Evolutionary conservation across 2,888 invertebrate genomes (phyloP).

Genomic region (Aricia artaxerxes): DNA sequence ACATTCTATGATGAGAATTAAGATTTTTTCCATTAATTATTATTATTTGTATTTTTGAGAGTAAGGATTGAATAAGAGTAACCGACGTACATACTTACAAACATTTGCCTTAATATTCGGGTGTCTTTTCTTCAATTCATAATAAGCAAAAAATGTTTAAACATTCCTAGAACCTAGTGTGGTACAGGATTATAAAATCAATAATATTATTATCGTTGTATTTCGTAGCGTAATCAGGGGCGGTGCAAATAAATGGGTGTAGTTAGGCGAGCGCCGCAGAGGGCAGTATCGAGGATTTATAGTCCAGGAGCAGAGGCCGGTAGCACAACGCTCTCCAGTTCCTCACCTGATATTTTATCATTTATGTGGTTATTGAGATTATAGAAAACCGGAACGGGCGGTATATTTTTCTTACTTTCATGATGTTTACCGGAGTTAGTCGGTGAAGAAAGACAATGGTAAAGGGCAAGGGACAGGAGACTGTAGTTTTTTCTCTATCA

Average conservation of each 20-base stretch:
- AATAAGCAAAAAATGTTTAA: not conserved
- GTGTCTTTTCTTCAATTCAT: too few relatives aligned
- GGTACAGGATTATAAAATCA: constrained; percentile 23
- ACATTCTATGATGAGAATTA: too few relatives aligned
- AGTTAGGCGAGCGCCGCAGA: constrained; percentile 73
- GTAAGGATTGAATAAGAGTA: too few relatives aligned
- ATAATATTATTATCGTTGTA: constrained; percentile 47
- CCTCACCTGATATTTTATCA: constrained; percentile 24
- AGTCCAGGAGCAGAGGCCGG: constrained; percentile 48
- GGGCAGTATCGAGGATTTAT: constrained; percentile 74
- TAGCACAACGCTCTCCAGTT: constrained; percentile 14
- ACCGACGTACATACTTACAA: too few relatives aligned
- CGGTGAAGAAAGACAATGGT: not conserved
- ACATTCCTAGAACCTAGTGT: not conserved
- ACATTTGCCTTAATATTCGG: too few relatives aligned
- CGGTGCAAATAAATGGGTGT: constrained; percentile 71
- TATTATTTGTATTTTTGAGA: too few relatives aligned
- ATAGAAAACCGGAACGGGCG: not conserved
- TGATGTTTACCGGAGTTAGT: not conserved
- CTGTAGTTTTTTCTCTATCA: too few relatives aligned
- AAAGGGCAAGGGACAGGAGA: too few relatives aligned
- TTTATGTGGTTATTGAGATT: not conserved
- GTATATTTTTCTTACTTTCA: too few relatives aligned
- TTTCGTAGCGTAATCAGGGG: constrained; percentile 63
- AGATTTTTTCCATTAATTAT: too few relatives aligned